Evolutionary conservation across 1,140 invertebrate genomes (phyloP).

Genomic region (Cataglyphis hispanica): DNA sequence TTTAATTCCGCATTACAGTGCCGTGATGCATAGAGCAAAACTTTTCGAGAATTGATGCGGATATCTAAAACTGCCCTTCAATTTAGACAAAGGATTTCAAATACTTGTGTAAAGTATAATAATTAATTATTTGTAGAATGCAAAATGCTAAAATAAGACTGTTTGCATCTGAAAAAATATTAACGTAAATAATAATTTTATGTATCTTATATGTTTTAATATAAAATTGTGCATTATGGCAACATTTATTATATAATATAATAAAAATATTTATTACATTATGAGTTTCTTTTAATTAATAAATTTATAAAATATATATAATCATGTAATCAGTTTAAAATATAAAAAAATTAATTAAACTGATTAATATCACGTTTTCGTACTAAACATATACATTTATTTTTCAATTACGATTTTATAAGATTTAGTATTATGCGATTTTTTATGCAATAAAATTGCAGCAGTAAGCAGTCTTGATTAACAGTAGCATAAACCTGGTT

Average conservation of each 20-base stretch:
- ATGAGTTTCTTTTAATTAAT: slow-evolving; percentile 19
- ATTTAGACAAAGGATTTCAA: neutral
- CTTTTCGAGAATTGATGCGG: neutral
- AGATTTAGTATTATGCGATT: neutral
- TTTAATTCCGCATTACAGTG: neutral
- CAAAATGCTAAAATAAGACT: neutral
- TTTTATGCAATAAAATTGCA: neutral
- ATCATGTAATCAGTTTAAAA: neutral
- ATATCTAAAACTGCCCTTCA: neutral
- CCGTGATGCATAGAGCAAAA: neutral
- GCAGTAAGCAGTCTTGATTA: slow-evolving; percentile 6
- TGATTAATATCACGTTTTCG: neutral
- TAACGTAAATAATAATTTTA: too few species aligned
- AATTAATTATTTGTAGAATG: neutral
- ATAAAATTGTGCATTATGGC: neutral
- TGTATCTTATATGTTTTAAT: too few species aligned
- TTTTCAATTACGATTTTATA: neutral
- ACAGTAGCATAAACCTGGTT: neutral
- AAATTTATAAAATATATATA: neutral
- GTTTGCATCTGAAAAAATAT: neutral
- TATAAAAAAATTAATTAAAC: neutral
- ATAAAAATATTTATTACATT: neutral
- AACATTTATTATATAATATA: neutral
- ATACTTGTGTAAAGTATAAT: neutral
- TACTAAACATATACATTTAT: neutral